Conservation (phyloP, 2,888 invertebrate species). For the Lampropteryx suffumata region DNA sequence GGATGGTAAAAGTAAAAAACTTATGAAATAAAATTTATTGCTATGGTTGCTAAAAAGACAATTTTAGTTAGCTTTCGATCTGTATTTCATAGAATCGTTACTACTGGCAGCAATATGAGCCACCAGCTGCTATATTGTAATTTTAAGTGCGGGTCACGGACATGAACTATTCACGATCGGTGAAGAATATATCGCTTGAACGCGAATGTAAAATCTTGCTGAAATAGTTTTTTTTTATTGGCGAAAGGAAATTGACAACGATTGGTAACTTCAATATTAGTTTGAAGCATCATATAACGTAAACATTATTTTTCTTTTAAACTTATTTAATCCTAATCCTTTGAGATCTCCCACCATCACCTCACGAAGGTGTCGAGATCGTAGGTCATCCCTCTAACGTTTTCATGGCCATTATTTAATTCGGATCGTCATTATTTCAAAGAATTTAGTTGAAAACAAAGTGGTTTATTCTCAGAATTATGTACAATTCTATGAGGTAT, state of each 20-base stretch:
- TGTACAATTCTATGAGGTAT: slow-evolving; percentile 9
- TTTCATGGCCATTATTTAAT: too few relatives aligned
- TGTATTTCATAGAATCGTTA: slow-evolving; percentile 7
- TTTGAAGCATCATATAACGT: too few relatives aligned
- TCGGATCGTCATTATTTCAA: too few relatives aligned
- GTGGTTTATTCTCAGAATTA: slow-evolving; percentile 6
- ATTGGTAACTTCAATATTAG: too few relatives aligned
- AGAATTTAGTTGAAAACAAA: not conserved
- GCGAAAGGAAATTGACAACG: not conserved
- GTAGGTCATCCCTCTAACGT: too few relatives aligned
- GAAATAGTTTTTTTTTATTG: slow-evolving; percentile 28
- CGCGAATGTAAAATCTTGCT: slow-evolving; percentile 50
- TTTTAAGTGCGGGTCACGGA: slow-evolving; percentile 63
- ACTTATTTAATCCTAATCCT: too few relatives aligned
- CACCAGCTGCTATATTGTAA: slow-evolving; percentile 60
- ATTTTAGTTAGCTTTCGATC: not conserved
- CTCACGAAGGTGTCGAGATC: too few relatives aligned
- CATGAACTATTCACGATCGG: slow-evolving; percentile 68
- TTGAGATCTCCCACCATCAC: too few relatives aligned
- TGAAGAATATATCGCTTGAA: slow-evolving; percentile 46
- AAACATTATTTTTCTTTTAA: too few relatives aligned
- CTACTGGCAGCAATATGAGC: slow-evolving; percentile 42
- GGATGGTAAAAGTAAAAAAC: too few relatives aligned
- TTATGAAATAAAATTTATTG: too few relatives aligned
- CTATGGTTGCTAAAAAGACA: too few relatives aligned